Percentiles rank a stretch among this genome's conserved stretches.
phyloP scores from a whole-genome alignment of 2,797 vertebrate species.

The Setipinna tenuifilis region DNA sequence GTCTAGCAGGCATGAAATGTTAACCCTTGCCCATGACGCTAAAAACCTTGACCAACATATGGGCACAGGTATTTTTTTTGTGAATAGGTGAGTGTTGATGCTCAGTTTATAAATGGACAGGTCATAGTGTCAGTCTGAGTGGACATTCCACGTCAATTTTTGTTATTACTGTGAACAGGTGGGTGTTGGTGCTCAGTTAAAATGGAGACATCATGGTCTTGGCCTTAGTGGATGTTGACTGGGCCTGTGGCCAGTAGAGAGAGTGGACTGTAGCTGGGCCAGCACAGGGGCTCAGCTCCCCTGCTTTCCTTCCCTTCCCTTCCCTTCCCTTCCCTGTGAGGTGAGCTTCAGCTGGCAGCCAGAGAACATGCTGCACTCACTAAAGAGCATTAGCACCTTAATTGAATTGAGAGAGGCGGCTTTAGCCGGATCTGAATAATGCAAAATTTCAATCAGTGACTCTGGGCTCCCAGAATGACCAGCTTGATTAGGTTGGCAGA shows the following conservation, averaged over 20 bases:
- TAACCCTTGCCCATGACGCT: not conserved
- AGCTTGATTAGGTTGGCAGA: slow-evolving; percentile 53
- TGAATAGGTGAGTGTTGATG: slow-evolving; percentile 33
- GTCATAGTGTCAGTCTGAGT: not conserved
- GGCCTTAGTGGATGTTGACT: not conserved
- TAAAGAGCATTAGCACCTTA: slow-evolving; percentile 59
- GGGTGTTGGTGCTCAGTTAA: too few relatives aligned
- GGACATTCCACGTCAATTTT: not conserved
- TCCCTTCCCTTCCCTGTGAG: not conserved
- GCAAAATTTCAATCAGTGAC: slow-evolving; percentile 54
- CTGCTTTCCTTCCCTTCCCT: not conserved
- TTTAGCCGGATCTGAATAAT: slow-evolving; percentile 61
- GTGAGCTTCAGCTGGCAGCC: slow-evolving; percentile 34
- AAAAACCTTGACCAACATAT: slow-evolving; percentile 10
- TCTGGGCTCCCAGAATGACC: slow-evolving; percentile 53
- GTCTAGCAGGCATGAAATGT: not conserved
- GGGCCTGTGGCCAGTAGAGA: not conserved
- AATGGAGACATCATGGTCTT: not conserved
- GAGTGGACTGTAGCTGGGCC: not conserved
- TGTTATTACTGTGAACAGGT: too few relatives aligned
- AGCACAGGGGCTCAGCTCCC: too few relatives aligned
- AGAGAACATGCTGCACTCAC: slow-evolving; percentile 47
- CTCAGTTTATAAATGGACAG: slow-evolving; percentile 3
- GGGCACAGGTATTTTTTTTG: slow-evolving; percentile 25
- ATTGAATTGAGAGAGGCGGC: slow-evolving; percentile 66